These are phyloP conservation scores for Oreochromis aureus DNA, from an alignment of 2,113 vertebrate species.

Conservation along the genomic window DNA sequence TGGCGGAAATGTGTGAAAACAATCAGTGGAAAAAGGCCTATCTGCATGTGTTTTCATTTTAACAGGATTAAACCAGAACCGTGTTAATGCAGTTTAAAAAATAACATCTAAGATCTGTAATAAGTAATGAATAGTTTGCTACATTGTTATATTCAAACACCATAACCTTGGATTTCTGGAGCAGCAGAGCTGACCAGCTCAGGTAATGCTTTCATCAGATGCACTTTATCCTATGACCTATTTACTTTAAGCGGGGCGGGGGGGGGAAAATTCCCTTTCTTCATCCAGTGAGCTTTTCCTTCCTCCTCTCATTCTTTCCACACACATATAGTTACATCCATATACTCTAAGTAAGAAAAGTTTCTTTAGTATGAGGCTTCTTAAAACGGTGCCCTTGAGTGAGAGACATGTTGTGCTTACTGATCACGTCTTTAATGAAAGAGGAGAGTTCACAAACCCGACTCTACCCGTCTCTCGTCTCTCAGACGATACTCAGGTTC, in stretches of 20 bases:
- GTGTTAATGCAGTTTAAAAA: slow-evolving; percentile 7
- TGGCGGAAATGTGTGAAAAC: background rate
- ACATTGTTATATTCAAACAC: background rate
- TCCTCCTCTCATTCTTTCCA: background rate
- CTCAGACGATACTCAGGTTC: slow-evolving; percentile 31
- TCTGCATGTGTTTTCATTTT: slow-evolving; percentile 1
- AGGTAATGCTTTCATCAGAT: background rate
- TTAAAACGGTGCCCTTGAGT: slow-evolving; percentile 48
- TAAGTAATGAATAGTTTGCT: background rate
- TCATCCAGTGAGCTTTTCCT: background rate
- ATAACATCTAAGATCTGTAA: background rate
- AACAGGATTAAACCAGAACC: slow-evolving; percentile 8
- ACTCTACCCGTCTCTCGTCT: slow-evolving; percentile 27
- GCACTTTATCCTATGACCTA: background rate
- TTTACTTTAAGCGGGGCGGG: background rate
- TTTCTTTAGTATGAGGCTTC: slow-evolving; percentile 40
- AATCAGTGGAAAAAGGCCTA: background rate
- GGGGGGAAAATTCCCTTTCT: background rate
- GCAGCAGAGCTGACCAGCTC: background rate
- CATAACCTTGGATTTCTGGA: background rate
- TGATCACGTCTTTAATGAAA: slow-evolving; percentile 65
- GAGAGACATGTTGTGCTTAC: slow-evolving; percentile 56
- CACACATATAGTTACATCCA: slow-evolving; percentile 4
- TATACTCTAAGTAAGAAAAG: slow-evolving; percentile 21
- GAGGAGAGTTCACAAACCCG: slow-evolving; percentile 43